phyloP scores from a whole-genome alignment of 2,113 vertebrate species.

The Oryzias melastigma region DNA sequence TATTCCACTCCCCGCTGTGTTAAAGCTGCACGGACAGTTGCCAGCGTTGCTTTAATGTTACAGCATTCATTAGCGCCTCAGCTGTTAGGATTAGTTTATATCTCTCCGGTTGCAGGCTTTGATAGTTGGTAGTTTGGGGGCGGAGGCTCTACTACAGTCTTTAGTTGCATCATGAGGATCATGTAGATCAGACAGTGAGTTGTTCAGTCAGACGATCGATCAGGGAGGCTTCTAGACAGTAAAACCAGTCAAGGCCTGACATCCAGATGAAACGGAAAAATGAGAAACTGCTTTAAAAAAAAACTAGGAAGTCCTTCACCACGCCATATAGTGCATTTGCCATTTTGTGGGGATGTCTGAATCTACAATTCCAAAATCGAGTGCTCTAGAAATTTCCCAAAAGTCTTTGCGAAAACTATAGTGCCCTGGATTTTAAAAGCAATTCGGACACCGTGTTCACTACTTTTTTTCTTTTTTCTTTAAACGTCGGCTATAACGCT shows the following conservation, averaged over 20 bases:
- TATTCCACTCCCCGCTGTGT: slow-evolving; percentile 15
- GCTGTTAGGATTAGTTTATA: neutral
- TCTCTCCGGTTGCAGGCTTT: too few species aligned
- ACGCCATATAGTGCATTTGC: too few species aligned
- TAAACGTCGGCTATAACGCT: too few species aligned
- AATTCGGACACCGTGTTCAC: too few species aligned
- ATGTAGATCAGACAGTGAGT: slow-evolving; percentile 4
- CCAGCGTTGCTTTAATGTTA: slow-evolving; percentile 31
- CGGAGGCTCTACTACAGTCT: slow-evolving; percentile 8
- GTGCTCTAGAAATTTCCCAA: too few species aligned
- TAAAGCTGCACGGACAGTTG: slow-evolving; percentile 24
- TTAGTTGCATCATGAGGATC: neutral
- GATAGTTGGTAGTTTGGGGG: neutral
- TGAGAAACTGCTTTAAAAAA: neutral
- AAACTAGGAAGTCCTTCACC: too few species aligned
- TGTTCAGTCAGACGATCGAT: neutral
- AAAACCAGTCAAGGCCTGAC: slow-evolving; percentile 10
- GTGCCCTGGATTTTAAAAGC: too few species aligned
- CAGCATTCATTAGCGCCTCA: slow-evolving; percentile 19
- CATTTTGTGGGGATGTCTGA: too few species aligned
- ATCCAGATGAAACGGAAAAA: neutral
- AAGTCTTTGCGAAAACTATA: too few species aligned
- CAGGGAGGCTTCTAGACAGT: slow-evolving; percentile 2
- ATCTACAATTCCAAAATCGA: too few species aligned
- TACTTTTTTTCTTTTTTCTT: too few species aligned